Conservation (phyloP, 2,888 invertebrate species). For the Acanthopleura granulata region DNA sequence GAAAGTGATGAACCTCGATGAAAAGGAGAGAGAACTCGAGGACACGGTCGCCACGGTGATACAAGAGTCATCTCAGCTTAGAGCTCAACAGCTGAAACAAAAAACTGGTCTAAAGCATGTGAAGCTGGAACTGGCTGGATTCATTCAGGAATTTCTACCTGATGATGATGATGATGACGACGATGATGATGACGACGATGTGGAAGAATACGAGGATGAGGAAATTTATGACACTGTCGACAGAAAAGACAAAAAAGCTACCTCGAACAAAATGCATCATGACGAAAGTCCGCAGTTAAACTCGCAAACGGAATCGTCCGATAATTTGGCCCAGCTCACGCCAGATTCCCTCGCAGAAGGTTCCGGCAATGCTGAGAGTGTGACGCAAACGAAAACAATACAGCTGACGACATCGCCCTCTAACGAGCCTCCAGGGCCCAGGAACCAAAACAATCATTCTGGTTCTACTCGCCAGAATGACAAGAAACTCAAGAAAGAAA, state of each 20-base stretch:
- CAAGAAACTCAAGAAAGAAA: conserved; percentile 18
- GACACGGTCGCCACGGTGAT: background rate
- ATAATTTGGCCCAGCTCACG: background rate
- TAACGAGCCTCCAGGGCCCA: background rate
- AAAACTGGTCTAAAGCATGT: conserved; percentile 14
- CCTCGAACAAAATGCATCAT: background rate
- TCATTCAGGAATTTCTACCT: conserved; percentile 6
- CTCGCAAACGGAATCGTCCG: background rate
- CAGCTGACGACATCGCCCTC: background rate
- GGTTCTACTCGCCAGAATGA: background rate
- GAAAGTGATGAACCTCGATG: background rate
- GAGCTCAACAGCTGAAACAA: background rate
- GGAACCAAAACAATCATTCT: background rate
- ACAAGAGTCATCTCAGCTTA: background rate
- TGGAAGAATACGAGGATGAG: background rate
- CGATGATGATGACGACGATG: background rate
- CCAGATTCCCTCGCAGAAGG: background rate
- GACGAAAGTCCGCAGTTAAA: background rate
- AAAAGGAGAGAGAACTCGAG: background rate
- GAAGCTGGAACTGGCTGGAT: conserved; percentile 3
- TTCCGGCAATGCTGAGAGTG: background rate
- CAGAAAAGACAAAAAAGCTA: background rate
- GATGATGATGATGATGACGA: conserved; percentile 10
- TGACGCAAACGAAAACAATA: background rate
- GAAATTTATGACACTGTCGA: background rate